These are phyloP conservation scores for Serilophus lunatus DNA, from an alignment of 2,113 vertebrate species.

Conservation along the genomic window DNA sequence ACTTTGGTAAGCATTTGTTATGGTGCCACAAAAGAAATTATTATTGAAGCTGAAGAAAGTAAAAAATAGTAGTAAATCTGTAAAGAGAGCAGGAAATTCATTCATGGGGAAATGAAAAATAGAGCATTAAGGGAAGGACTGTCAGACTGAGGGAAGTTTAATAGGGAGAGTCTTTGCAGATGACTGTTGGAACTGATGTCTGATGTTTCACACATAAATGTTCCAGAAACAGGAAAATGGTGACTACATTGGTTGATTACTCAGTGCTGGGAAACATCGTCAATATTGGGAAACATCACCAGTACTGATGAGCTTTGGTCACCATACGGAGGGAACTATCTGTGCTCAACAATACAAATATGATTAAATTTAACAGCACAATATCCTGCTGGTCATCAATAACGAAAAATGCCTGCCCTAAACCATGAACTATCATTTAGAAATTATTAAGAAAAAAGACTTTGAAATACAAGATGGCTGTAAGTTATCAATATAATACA, in stretches of 20 bases:
- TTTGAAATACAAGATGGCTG: neutral
- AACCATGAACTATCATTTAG: neutral
- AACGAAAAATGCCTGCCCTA: neutral
- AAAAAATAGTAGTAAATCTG: neutral
- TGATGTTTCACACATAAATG: neutral
- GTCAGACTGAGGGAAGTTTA: neutral
- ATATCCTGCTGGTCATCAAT: neutral
- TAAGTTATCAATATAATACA: neutral
- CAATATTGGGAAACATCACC: neutral
- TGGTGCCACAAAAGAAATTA: neutral
- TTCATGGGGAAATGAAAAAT: neutral
- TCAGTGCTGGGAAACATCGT: neutral
- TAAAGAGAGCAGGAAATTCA: neutral
- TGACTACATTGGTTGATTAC: neutral
- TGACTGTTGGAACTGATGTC: neutral
- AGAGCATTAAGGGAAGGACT: neutral
- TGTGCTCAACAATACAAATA: neutral
- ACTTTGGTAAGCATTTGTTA: neutral
- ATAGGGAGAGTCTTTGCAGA: neutral
- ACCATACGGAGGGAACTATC: neutral
- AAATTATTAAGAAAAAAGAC: neutral
- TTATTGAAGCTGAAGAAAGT: neutral
- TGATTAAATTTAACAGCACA: neutral
- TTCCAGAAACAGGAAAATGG: neutral
- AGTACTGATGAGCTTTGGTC: neutral